Conservation (phyloP, 2,888 invertebrate genomes). For the Agriotes lineatus region DNA sequence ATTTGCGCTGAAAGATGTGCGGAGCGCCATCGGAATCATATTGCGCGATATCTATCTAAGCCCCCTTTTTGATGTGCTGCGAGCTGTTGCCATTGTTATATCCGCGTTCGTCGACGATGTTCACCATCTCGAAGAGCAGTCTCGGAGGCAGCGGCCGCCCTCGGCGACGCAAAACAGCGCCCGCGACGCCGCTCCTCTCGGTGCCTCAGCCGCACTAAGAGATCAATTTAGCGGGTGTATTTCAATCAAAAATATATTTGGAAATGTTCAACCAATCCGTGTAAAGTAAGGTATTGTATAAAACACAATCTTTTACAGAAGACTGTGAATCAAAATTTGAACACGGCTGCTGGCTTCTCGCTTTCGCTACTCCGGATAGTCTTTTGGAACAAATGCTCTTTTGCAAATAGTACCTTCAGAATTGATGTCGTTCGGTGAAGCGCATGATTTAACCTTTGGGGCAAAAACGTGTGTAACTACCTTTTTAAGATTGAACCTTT, state of each 20-base stretch:
- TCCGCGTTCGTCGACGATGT: slow-evolving; percentile 51
- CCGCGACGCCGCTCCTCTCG: slow-evolving; percentile 39
- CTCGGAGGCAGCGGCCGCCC: neutral
- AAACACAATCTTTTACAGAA: slow-evolving; percentile 58
- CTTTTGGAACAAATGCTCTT: too few species aligned
- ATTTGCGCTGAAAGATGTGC: slow-evolving; percentile 60
- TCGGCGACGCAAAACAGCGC: neutral
- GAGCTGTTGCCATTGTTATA: slow-evolving; percentile 60
- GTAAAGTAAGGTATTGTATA: slow-evolving; percentile 57
- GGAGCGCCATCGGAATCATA: slow-evolving; percentile 62
- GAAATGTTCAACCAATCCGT: slow-evolving; percentile 57
- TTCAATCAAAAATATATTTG: slow-evolving; percentile 63
- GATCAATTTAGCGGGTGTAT: slow-evolving; percentile 61
- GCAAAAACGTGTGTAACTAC: too few species aligned
- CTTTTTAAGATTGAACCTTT: too few species aligned
- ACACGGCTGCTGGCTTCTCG: slow-evolving; percentile 16
- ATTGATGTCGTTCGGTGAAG: too few species aligned
- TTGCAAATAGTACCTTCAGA: too few species aligned
- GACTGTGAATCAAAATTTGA: slow-evolving; percentile 35
- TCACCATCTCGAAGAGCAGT: slow-evolving; percentile 49
- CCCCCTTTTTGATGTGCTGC: slow-evolving; percentile 59
- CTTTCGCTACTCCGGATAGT: too few species aligned
- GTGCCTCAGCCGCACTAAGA: slow-evolving; percentile 45
- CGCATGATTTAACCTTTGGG: too few species aligned
- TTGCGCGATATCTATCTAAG: slow-evolving; percentile 63